Evolutionary conservation across 2,113 vertebrate genomes (phyloP), one percentile per base, ranked within the genome.

Genomic region (Pandion haliaetus): DNA sequence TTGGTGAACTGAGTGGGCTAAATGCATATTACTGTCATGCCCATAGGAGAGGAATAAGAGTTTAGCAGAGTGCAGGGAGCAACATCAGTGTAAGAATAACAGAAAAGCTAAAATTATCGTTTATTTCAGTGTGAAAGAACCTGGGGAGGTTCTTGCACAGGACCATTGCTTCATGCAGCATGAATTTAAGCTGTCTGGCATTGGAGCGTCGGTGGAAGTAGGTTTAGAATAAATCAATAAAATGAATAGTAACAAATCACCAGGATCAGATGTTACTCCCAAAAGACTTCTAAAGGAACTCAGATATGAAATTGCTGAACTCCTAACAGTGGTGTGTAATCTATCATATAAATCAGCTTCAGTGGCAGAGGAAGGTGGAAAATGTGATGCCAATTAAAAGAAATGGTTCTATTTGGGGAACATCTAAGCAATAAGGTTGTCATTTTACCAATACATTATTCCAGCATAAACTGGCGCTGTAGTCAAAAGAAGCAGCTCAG

Each of bases 211-310:
- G 77, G 85, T 94, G 85, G 74, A 93, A 85, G 70, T 32, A 58
- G 49, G 44, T 88, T 94, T 96, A 70, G 79, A 96, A 93, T 92
- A 90, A 96, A 96, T 96, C 96, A 96, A 90, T 96, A 80, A 90
- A 96, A 93, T 83, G 78, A 94, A 92, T 88, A 88, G 78, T 90
- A 92, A 80, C 87, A 95, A 95, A 95, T 96, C 87, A 93, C 66
- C 4, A 6, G 74, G 93, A 95, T 97, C 92, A 92, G 62, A 70
- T 94, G 82, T 82, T 94, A 80, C 67, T 97, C 92, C 82, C 90
- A 1, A 7, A 76, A 96, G 96, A 94, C 74, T 96, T 94, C 74
- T 88, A 50, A 94, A 95, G 70, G 90, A 96, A 76, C 70, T 94
- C 45, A 14, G 69, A 93, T 88, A 87, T 80, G 87, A 96, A 93